Conservation (phyloP, 2,113 vertebrate species). For the Myotis davidii region DNA sequence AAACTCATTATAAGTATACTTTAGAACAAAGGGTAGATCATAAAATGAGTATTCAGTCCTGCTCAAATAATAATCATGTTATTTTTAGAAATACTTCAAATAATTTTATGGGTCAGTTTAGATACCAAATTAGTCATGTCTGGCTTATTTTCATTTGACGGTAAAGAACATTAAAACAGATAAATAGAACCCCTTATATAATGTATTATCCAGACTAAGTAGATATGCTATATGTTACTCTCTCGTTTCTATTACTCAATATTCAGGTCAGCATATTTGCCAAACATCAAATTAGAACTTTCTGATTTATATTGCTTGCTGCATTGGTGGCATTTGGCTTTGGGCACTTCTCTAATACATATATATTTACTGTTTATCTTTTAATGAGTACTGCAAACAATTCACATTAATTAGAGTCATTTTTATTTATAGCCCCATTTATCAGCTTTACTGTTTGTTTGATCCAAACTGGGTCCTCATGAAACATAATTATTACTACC, state of each 20-base stretch:
- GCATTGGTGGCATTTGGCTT: constrained; percentile 26
- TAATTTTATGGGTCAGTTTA: not conserved
- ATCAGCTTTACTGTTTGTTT: constrained; percentile 26
- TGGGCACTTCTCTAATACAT: not conserved
- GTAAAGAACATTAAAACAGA: not conserved
- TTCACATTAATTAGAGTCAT: constrained; percentile 57
- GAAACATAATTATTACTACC: not conserved
- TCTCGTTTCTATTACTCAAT: not conserved
- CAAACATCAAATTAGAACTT: not conserved
- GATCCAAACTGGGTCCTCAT: not conserved
- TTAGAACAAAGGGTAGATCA: not conserved
- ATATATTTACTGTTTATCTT: constrained; percentile 39
- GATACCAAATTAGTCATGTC: not conserved
- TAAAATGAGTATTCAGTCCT: not conserved
- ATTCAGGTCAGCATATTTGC: not conserved
- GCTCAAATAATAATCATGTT: not conserved
- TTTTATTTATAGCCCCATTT: constrained; percentile 60
- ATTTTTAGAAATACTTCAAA: not conserved
- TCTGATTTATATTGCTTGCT: constrained; percentile 25
- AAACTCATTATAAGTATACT: not conserved
- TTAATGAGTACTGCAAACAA: constrained; percentile 17
- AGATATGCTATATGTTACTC: fast-evolving
- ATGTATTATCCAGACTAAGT: not conserved
- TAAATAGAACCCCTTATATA: fast-evolving
- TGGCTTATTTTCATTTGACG: not conserved